Evolutionary conservation across 37 sponge, comb jelly and placozoan species (phyloP).

Genomic region (Halisarca cf. caerulea): DNA sequence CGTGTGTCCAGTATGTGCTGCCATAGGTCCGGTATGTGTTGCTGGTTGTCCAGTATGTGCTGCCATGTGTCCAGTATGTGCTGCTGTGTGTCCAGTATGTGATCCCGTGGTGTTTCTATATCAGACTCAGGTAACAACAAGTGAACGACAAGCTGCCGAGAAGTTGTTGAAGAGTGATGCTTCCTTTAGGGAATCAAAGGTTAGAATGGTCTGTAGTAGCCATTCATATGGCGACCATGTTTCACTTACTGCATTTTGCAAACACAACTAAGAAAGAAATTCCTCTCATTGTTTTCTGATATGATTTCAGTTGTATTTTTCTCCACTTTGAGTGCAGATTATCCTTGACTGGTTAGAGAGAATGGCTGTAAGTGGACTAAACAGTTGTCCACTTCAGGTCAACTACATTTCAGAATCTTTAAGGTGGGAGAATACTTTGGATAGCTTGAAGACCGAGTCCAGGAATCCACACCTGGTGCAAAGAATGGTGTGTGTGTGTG

Average conservation of each 20-base stretch:
- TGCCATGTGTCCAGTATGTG: no score
- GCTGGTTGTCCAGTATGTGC: no score
- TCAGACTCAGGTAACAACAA: conserved; percentile 22
- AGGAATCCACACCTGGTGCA: conserved; percentile 56
- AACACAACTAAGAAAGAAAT: not conserved
- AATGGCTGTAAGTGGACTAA: conserved; percentile 83
- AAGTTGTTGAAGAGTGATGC: conserved; percentile 45
- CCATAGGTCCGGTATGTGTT: no score
- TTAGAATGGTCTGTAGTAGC: not conserved
- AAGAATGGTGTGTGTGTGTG: not conserved
- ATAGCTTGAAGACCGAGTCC: conserved; percentile 23
- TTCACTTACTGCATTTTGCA: no score
- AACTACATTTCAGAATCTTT: conserved; percentile 65
- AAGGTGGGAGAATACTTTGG: conserved; percentile 78
- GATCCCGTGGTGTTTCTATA: no score
- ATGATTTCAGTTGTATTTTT: not conserved
- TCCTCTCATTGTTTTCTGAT: not conserved
- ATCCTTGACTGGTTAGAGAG: not conserved
- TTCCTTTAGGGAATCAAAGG: conserved; percentile 68
- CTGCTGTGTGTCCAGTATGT: no score
- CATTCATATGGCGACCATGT: not conserved
- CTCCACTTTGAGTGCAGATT: not conserved
- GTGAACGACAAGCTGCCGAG: conserved; percentile 46
- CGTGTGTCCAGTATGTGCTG: no score
- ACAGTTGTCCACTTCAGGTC: conserved; percentile 56